These are phyloP conservation scores for Pseudanteris insignis DNA, from an alignment of 2,888 invertebrate species.

Conservation along the genomic window DNA sequence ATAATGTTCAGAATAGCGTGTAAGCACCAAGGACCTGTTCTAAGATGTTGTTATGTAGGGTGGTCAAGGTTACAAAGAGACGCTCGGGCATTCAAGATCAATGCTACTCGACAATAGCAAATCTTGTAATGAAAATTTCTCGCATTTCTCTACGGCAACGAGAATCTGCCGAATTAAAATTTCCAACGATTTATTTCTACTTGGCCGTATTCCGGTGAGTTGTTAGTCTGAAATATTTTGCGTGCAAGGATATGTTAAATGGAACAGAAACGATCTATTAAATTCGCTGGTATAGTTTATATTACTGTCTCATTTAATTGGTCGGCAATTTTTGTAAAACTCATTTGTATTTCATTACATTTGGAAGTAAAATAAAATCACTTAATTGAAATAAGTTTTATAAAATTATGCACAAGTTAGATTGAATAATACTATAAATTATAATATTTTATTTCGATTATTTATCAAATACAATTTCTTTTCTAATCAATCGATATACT, in stretches of 20 bases:
- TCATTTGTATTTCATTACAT: too few relatives aligned
- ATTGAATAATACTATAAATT: too few relatives aligned
- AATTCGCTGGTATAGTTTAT: too few relatives aligned
- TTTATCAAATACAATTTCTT: too few relatives aligned
- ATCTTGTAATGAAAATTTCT: conserved; percentile 43
- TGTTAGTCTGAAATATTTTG: conserved; percentile 14
- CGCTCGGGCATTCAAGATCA: conserved; percentile 40
- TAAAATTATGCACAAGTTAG: too few relatives aligned
- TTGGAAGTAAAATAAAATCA: too few relatives aligned
- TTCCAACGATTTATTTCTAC: conserved; percentile 6
- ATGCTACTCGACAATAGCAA: conserved; percentile 30
- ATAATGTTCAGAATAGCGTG: conserved; percentile 4
- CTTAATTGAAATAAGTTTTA: too few relatives aligned
- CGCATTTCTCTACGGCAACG: conserved; percentile 21
- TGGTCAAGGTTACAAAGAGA: conserved; percentile 38
- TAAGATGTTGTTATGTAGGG: conserved; percentile 13
- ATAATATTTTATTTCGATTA: too few relatives aligned
- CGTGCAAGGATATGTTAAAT: background rate
- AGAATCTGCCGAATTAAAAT: conserved; percentile 14
- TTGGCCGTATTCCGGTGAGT: background rate
- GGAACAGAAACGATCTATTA: too few relatives aligned
- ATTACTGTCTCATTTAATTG: too few relatives aligned
- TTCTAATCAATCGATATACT: too few relatives aligned
- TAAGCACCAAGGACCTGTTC: conserved; percentile 18
- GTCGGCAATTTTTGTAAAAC: too few relatives aligned